Base-by-base conservation (phyloP, 2,888 invertebrate genomes). In the Aphodius granarius region DNA sequence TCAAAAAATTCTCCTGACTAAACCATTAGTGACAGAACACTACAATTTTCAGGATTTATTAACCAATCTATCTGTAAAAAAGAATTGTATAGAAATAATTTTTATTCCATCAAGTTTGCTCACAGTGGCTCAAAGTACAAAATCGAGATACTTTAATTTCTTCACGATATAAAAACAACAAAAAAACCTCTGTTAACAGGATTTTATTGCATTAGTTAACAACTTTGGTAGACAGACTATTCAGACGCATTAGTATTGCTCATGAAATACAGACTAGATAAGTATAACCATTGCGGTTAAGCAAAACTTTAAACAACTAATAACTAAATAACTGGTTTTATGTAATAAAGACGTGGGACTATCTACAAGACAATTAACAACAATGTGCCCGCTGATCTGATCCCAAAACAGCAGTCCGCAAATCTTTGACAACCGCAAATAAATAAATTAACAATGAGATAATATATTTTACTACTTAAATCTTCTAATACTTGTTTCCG, bases 141-240 rank as follows among this genome's bases (percentile, higher is more conserved):
- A n/a, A n/a, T n/a, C n/a, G n/a, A n/a, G n/a, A n/a, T n/a, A n/a
- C n/a, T n/a, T n/a, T n/a, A n/a, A n/a, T n/a, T n/a, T n/a, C n/a
- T n/a, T n/a, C n/a, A n/a, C n/a, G 4, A 6, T 43, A 43, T 6
- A 9, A 43, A 43, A 43, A 6, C 6, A 43, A 43, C 13, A 43
- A 43, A 43, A 43, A 43, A 43, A 9, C 43, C 2, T 68, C 68
- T 68, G 21, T 68, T 68, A 68, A 68, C 68, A 68, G 68, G 19
- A 19, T n/a, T 68, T 68, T 68, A 68, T 68, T 68, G 68, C 68
- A 68, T n/a, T 68, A 68, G 68, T 68, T 68, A 68, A 68, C 68
- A 68, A 68, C 68, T 21, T 68, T 21, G n/a, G 18, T 13, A 66
- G n/a, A 68, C 19, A 20, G n/a, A 15, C 13, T 68, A 68, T 5